Base-by-base conservation (phyloP, 2,797 vertebrate genomes). In the Sebastes hopkinsi region DNA sequence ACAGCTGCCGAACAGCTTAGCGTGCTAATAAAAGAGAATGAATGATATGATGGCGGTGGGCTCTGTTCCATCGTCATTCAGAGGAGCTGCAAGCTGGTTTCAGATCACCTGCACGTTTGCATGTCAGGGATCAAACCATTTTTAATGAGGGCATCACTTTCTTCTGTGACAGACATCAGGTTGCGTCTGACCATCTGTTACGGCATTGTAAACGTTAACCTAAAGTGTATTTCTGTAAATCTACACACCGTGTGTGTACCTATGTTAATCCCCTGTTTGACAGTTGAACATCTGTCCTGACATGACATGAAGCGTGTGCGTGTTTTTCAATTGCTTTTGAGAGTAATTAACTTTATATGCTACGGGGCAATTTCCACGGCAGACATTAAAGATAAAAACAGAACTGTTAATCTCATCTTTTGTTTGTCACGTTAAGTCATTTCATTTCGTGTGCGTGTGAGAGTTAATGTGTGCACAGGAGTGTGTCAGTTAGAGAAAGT, bases 1-100 rank as follows among this genome's bases (percentile, higher is more conserved):
- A 82, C 89, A 90, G 87, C 88, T 92, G 92, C 54, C 5, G 13
- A 79, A 80, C 67, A 87, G 80, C 65, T 91, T 87, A 83, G 70
- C 3, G 34, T 67, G 64, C 71, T 77, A 81, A 91, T 91, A 79
- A 84, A 85, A 84, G 67, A 75, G 58, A 79, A 64, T 78, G 58
- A 85, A 75, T 74, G 72, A 83, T 73, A 73, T 69, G 75, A 82
- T 65, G 55, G 59, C 73, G 62, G 6, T 59, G 18, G 55, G 36
- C 65, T 73, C 29, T 29, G 13, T 46, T 77, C 67, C 46, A 69
- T 61, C 22, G n/a, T 54, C 67, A 36, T 79, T 71, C 64, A 77
- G 23, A 62, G 23, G 61, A 66, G 67, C 83, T 78, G 38, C 23
- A 82, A 67, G 65, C 72, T 67, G 25, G 46, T 82, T 65, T 75